These are phyloP conservation scores for Scomber scombrus DNA, from an alignment of 2,113 vertebrate species.

Conservation along the genomic window DNA sequence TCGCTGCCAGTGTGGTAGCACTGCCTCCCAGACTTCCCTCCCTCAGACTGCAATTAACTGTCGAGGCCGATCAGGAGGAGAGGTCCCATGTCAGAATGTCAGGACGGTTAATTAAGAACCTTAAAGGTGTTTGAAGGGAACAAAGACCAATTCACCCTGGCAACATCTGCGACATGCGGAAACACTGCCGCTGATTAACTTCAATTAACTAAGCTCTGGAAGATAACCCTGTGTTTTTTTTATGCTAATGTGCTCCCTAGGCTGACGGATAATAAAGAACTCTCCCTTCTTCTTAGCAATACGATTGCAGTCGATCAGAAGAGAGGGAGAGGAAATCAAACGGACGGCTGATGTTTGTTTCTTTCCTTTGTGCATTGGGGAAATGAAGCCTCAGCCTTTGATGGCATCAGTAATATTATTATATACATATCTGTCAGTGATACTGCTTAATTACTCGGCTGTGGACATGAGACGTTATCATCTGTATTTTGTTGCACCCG, in stretches of 20 bases:
- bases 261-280: constrained; percentile 59
- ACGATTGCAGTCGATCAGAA: constrained; percentile 55
- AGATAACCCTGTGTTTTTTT: constrained; percentile 68
- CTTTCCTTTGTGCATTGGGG: constrained; percentile 41
- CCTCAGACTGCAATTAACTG: constrained; percentile 79
- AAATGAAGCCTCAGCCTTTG: constrained; percentile 75
- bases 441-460: constrained; percentile 76
- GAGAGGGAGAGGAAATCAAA: constrained; percentile 68
- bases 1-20: constrained; percentile 19
- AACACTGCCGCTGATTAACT: constrained; percentile 81
- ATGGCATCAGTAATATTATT: constrained; percentile 67
- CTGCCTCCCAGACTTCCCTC: constrained; percentile 51
- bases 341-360: constrained; percentile 57
- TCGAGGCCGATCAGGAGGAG: constrained; percentile 68
- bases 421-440: constrained; percentile 69
- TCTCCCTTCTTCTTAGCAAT: constrained; percentile 43
- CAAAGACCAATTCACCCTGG: constrained; percentile 72
- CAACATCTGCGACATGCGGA: constrained; percentile 57
- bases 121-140: constrained; percentile 78
- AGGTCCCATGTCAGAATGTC: constrained; percentile 62
- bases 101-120: constrained; percentile 80
- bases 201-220: constrained; percentile 78
- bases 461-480: constrained; percentile 52
- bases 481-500: constrained; percentile 43
- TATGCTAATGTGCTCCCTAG: constrained; percentile 62